phyloP scores from a whole-genome alignment of 2,888 invertebrate genomes.

The Cheilosia vulpina region DNA sequence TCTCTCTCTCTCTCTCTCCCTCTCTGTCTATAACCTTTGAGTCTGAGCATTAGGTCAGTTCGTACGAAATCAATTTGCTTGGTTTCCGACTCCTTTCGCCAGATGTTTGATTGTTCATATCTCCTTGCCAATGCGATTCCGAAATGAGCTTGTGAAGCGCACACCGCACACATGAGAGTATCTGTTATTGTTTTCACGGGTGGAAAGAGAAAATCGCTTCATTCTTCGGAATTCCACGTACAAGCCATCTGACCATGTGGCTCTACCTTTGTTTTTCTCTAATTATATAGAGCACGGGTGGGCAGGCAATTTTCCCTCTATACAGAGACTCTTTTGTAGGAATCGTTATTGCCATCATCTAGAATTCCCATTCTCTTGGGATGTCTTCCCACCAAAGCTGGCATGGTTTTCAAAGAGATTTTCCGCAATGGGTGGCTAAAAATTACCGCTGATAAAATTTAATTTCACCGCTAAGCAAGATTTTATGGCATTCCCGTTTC shows the following conservation, averaged over 20 bases:
- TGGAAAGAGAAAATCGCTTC: constrained; percentile 53
- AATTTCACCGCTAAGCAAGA: constrained; percentile 68
- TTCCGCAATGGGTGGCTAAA: constrained; percentile 43
- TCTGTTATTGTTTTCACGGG: constrained; percentile 7
- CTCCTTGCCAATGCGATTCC: constrained; percentile 29
- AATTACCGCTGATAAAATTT: constrained; percentile 70
- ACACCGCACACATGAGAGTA: constrained; percentile 19
- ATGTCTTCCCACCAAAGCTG: not conserved
- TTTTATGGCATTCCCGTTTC: constrained; percentile 50
- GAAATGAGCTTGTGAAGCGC: constrained; percentile 36
- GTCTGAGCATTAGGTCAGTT: constrained; percentile 37
- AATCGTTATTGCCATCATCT: constrained; percentile 57
- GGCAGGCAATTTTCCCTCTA: constrained; percentile 34
- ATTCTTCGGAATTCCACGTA: constrained; percentile 20
- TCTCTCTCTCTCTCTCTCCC: not conserved
- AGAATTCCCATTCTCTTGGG: constrained; percentile 26
- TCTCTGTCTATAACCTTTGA: constrained; percentile 29
- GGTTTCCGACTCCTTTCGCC: constrained; percentile 27
- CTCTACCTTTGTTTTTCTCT: constrained; percentile 30
- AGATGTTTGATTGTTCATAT: constrained; percentile 51
- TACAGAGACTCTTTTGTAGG: constrained; percentile 12
- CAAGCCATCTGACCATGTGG: constrained; percentile 25
- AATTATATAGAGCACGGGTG: constrained; percentile 18
- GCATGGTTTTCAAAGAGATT: constrained; percentile 36
- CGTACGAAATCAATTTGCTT: constrained; percentile 32